Evolutionary conservation across 2,113 vertebrate genomes (phyloP).

Genomic region (Pachycephala philippinensis): DNA sequence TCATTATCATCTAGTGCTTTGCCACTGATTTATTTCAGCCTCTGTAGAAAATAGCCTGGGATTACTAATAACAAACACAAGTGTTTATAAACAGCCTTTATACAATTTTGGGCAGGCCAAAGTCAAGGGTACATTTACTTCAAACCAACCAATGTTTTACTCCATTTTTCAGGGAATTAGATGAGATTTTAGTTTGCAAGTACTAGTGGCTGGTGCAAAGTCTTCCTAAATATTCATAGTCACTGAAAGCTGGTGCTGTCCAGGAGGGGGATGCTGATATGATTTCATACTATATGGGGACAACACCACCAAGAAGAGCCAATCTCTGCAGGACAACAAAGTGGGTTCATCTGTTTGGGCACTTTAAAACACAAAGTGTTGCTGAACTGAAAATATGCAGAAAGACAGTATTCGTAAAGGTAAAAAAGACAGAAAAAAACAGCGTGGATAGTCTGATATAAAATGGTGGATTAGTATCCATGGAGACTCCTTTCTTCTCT

Average conservation of each 20-base stretch:
- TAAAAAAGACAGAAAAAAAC: background rate
- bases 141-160: background rate
- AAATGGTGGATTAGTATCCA: slow-evolving; percentile 39
- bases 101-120: background rate
- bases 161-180: background rate
- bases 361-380: background rate
- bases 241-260: background rate
- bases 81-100: background rate
- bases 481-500: background rate
- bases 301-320: background rate
- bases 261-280: background rate
- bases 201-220: background rate
- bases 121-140: background rate
- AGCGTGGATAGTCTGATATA: background rate
- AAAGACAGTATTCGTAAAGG: background rate
- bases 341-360: background rate
- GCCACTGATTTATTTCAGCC: slow-evolving; percentile 33
- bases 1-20: background rate
- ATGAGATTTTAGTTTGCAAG: background rate
- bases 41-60: slow-evolving; percentile 30
- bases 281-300: background rate
- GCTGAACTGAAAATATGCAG: background rate
- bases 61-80: background rate
- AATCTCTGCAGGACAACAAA: background rate
- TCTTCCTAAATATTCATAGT: background rate